Base-by-base conservation (phyloP, 1,140 invertebrate species). In the Apis dorsata region DNA sequence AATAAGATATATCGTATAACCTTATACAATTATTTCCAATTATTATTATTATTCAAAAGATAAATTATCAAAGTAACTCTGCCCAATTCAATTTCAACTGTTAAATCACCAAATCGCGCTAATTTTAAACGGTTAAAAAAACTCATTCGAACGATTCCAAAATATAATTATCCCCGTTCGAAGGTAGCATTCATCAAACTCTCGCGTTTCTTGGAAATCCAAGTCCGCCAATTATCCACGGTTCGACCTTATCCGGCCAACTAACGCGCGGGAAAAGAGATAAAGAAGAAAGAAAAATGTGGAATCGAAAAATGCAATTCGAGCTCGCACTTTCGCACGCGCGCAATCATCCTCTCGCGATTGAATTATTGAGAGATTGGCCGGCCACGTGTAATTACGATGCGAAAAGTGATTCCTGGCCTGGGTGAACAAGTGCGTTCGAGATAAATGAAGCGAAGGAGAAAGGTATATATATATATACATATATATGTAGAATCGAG, bases 301-400 rank as follows among this genome's bases (percentile, higher is more conserved):
- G 21, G 28, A 75, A 68, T 75, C 75, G 24, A 66, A 28, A 65
- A 81, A 74, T 59, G 44, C 77, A 15, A 17, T 8, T 44, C 66
- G 63, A 69, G 17, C 63, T n/a, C n/a, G 51, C 11, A 0, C 9
- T 51, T 12, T 17, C 49, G n/a, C 49, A n/a, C n/a, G 72, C 55
- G 75, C 74, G 85, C 79, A 84, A 90, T 91, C 91, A 86, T 69
- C 24, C 51, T 24, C 79, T 24, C 79, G 81, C 86, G 85, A 88
- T 91, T 92, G 92, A 92, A 89, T 93, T 92, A 93, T 93, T 92
- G 91, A 92, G 92, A 93, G 90, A 92, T 92, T 86, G 86, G 87
- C 57, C 79, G 78, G 70, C 83, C 90, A 89, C 87, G 85, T 91
- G 87, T 91, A 92, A 93, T 93, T 93, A 93, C 83, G 90, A 92